These are phyloP conservation scores for Agapostemon virescens DNA, from an alignment of 2,888 invertebrate species.

Conservation along the genomic window DNA sequence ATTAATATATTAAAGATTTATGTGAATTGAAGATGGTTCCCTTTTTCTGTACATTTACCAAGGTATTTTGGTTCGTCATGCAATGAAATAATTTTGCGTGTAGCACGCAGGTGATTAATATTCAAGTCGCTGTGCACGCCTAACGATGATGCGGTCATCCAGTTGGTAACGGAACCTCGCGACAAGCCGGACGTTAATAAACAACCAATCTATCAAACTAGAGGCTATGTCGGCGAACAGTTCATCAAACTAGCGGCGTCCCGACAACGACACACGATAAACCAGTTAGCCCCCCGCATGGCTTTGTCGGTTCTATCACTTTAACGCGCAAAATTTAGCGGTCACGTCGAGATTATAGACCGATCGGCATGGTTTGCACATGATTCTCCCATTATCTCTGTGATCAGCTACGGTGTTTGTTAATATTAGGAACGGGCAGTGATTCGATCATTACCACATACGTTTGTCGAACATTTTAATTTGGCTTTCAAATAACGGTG, in stretches of 20 bases:
- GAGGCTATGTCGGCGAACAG: constrained; percentile 19
- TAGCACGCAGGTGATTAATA: constrained; percentile 27
- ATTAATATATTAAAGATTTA: background rate
- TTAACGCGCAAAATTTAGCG: constrained; percentile 31
- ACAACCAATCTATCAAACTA: constrained; percentile 36
- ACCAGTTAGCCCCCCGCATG: constrained; percentile 14
- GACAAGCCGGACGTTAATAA: constrained; percentile 48
- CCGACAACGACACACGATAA: constrained; percentile 32
- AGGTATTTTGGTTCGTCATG: background rate
- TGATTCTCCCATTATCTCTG: constrained; percentile 23
- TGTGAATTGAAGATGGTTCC: background rate
- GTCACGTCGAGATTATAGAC: constrained; percentile 28
- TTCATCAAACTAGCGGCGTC: constrained; percentile 45
- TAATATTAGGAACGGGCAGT: background rate
- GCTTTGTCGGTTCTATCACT: constrained; percentile 41
- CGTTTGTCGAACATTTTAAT: background rate
- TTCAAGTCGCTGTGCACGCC: constrained; percentile 11
- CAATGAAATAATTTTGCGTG: constrained; percentile 18
- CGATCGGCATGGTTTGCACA: constrained; percentile 29
- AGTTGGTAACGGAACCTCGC: background rate
- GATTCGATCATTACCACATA: constrained; percentile 3
- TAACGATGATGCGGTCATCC: constrained; percentile 12
- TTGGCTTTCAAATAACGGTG: background rate
- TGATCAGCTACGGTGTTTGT: constrained; percentile 29
- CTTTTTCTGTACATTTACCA: background rate